A percentile compares a stretch with the other conserved stretches of the same genome.
These are phyloP conservation scores for Pomacea canaliculata DNA, from an alignment of 2,888 invertebrate species.

Conservation along the genomic window DNA sequence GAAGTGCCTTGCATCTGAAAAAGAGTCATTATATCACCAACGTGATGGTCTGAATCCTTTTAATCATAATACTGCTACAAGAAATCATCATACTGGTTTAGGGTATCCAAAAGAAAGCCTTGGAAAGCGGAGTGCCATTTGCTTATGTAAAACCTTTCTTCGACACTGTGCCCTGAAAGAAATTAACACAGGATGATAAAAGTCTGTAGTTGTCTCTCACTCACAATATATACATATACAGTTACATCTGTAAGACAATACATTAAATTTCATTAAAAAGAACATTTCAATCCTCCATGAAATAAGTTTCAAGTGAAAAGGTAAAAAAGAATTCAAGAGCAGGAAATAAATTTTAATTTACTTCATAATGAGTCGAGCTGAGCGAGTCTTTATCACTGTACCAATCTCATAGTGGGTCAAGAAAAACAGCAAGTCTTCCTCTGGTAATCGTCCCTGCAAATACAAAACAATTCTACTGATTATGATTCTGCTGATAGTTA, in stretches of 20 bases:
- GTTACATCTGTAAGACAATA: too few relatives aligned
- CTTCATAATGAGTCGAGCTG: conserved; percentile 76
- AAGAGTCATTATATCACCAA: too few relatives aligned
- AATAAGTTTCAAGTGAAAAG: too few relatives aligned
- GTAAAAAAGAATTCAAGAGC: too few relatives aligned
- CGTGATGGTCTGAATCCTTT: too few relatives aligned
- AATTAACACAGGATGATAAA: neutral
- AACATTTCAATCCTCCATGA: too few relatives aligned
- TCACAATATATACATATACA: too few relatives aligned
- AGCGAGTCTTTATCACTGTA: conserved; percentile 72
- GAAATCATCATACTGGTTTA: conserved; percentile 52
- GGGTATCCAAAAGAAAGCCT: conserved; percentile 75
- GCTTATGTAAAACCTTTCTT: conserved; percentile 75
- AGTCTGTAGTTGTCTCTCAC: too few relatives aligned
- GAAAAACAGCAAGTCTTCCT: conserved; percentile 78
- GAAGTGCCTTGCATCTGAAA: too few relatives aligned
- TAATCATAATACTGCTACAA: too few relatives aligned
- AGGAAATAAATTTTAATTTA: conserved; percentile 66
- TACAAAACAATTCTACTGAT: neutral
- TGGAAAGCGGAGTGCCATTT: conserved; percentile 77
- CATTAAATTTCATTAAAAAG: too few relatives aligned
- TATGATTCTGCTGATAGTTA: neutral
- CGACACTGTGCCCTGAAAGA: conserved; percentile 77
- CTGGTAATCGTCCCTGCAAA: conserved; percentile 76
- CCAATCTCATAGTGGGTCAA: conserved; percentile 79